Evolutionary conservation across 2,797 vertebrate genomes (phyloP).

Genomic region (Xenentodon cancila): DNA sequence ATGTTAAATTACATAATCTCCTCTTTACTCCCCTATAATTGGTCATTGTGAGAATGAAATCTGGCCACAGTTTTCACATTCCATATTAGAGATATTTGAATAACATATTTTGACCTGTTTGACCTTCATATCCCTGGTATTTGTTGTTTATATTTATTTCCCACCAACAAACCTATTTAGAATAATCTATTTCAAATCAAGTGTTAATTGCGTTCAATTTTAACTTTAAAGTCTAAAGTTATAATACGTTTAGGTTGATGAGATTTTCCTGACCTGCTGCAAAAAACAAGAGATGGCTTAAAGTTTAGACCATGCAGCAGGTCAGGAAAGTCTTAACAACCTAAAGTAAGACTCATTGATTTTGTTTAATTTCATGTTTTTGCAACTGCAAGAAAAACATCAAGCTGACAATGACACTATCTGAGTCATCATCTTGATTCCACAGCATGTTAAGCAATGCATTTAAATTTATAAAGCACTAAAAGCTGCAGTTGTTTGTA

Average conservation of each 20-base stretch:
- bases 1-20: constrained; percentile 13
- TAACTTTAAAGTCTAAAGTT: too few relatives aligned
- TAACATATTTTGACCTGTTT: too few relatives aligned
- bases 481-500: constrained; percentile 1
- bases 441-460: constrained; percentile 2
- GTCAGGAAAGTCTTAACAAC: background rate
- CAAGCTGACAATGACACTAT: constrained; percentile 27
- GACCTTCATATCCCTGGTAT: too few relatives aligned
- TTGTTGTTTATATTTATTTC: background rate
- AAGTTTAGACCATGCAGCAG: too few relatives aligned
- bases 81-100: too few relatives aligned
- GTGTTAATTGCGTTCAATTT: background rate
- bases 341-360: background rate
- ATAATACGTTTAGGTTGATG: too few relatives aligned
- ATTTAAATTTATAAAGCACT: constrained; percentile 7
- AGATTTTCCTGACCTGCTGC: too few relatives aligned
- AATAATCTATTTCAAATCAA: background rate
- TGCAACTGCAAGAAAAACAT: constrained; percentile 26
- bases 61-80: too few relatives aligned
- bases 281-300: too few relatives aligned
- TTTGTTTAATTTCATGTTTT: background rate
- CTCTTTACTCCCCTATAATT: background rate
- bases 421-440: constrained; percentile 11
- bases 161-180: background rate
- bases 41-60: background rate